These are phyloP conservation scores for Sigmodon hispidus DNA, from an alignment of 2,113 vertebrate species.

Conservation along the genomic window DNA sequence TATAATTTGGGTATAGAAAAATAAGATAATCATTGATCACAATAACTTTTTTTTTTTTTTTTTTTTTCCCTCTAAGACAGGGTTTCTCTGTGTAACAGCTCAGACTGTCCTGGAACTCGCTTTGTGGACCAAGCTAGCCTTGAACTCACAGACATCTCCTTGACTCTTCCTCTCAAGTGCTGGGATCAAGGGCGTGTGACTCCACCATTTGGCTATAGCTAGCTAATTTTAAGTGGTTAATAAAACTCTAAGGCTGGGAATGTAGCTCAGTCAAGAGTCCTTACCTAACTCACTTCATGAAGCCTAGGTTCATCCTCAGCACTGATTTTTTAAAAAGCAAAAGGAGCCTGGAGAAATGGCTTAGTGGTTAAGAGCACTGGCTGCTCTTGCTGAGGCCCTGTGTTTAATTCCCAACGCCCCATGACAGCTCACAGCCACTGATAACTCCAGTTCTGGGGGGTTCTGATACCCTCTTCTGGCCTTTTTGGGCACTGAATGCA, in stretches of 20 bases:
- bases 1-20: background rate
- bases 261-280: background rate
- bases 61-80: too few species aligned
- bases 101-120: background rate
- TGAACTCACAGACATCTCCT: background rate
- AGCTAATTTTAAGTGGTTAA: slow-evolving; percentile 6
- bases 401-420: background rate
- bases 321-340: background rate
- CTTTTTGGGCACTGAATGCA: background rate
- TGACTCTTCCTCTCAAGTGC: too few species aligned
- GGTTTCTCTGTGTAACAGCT: background rate
- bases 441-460: background rate
- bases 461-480: background rate
- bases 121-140: background rate
- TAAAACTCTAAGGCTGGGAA: background rate
- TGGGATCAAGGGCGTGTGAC: background rate
- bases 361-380: background rate
- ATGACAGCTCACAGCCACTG: background rate
- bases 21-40: background rate
- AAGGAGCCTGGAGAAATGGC: background rate
- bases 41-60: too few species aligned
- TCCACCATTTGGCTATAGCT: background rate
- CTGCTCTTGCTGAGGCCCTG: background rate
- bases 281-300: background rate
- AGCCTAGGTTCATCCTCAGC: background rate